Evolutionary conservation across 2,888 invertebrate genomes (phyloP).

Genomic region (Odontothrips loti): DNA sequence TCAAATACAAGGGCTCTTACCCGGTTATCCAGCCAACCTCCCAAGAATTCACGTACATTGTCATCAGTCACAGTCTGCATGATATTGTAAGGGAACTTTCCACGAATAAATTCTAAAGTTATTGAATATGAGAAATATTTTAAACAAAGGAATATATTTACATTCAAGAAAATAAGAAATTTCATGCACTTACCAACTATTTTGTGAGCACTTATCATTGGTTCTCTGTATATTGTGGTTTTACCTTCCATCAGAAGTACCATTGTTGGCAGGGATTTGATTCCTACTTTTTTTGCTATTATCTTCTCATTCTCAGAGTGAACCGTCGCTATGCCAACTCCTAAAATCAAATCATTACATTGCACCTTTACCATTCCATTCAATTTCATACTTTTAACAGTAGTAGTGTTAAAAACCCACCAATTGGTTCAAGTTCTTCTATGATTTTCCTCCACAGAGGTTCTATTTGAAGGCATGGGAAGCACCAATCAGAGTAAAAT

Average conservation of each 20-base stretch:
- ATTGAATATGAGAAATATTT: constrained; percentile 32
- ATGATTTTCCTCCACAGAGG: constrained; percentile 79
- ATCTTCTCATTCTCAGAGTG: constrained; percentile 79
- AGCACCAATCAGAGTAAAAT: constrained; percentile 94
- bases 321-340: constrained; percentile 74
- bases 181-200: constrained; percentile 61
- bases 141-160: constrained; percentile 13
- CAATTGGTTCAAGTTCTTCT: constrained; percentile 73
- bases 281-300: constrained; percentile 71
- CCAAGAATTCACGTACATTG: constrained; percentile 72
- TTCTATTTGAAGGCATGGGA: constrained; percentile 84
- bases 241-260: constrained; percentile 79
- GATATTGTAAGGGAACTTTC: constrained; percentile 78
- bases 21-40: constrained; percentile 84
- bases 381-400: constrained; percentile 3
- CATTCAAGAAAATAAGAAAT: constrained; percentile 7
- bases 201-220: constrained; percentile 70
- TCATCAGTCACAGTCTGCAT: constrained; percentile 56
- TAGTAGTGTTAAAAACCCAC: constrained; percentile 30
- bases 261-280: constrained; percentile 76
- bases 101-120: constrained; percentile 73
- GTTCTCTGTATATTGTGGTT: constrained; percentile 77
- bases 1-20: constrained; percentile 87
- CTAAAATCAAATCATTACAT: constrained; percentile 48
- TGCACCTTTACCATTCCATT: background rate